These are phyloP conservation scores for Caracal caracal DNA, from an alignment of 2,113 vertebrate genomes.

Conservation along the genomic window DNA sequence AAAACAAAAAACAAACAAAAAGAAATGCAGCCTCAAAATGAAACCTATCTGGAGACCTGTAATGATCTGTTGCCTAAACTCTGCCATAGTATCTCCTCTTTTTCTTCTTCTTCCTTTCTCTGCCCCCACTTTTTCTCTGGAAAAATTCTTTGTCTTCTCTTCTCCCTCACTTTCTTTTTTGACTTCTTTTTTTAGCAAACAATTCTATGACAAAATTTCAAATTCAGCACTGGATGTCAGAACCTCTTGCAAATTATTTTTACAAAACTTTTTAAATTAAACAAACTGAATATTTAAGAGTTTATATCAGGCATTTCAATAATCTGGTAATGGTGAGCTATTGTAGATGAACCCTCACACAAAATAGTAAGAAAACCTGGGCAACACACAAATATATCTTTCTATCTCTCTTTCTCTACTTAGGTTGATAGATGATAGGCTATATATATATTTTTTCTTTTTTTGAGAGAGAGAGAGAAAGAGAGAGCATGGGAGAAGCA, in stretches of 20 bases:
- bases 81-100: not conserved
- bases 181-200: conserved; percentile 10
- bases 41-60: not conserved
- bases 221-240: not conserved
- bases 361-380: not conserved
- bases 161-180: not conserved
- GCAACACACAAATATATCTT: not conserved
- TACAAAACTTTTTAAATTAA: not conserved
- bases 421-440: not conserved
- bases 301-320: not conserved
- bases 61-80: not conserved
- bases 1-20: not conserved
- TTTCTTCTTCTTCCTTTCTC: not conserved
- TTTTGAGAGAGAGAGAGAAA: not conserved
- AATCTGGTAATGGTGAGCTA: not conserved
- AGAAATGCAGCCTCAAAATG: not conserved
- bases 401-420: not conserved
- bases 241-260: not conserved
- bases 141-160: not conserved
- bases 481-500: no score
- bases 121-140: not conserved
- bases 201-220: conserved; percentile 8
- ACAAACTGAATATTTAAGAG: not conserved
- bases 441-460: not conserved
- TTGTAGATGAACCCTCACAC: not conserved